Evolutionary conservation across 2,797 vertebrate species (phyloP), one percentile per base, ranked within the genome.

Genomic region (Mastacembelus armatus): DNA sequence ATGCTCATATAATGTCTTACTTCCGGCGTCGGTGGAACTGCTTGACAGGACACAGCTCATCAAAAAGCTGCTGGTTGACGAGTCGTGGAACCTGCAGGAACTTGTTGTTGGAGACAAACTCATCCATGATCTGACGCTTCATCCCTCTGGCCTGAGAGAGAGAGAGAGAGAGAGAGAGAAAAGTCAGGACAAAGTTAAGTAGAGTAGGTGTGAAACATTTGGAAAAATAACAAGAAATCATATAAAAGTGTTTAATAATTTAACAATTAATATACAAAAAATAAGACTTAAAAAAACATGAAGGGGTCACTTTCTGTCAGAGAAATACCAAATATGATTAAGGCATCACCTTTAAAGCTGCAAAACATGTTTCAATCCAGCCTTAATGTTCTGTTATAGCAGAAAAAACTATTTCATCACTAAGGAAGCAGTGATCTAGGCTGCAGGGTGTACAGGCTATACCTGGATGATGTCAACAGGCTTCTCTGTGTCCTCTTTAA

Each of bases 101-200:
- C 72, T 97, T 98, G 84, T 99, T 98, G 66, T 96, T 97, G 54
- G 95, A 93, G 47, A 99, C 92, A 85, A 99, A 98, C 88, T 99
- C 96, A 0, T 98, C 95, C 36, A 99, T 95, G 56, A 96, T 94
- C 84, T 96, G 96, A 64, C 95, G 95, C 85, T 96, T 99, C 92
- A 99, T 95, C 11, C 94, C 94, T 78, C 93, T 94, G 62, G 94
- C 95, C 98, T 99, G 61, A 29, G 48, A 54, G 18, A 58, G 2
- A 56, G 11, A 42, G 5, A 27, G 6, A 0, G 5, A 11, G 1
- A 10, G 27, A 51, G 2, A 2, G 42, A 2, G 27, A 24, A 4
- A 36, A 24, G n/a, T 18, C 47, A 21, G 12, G 51, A 51, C 24
- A 19, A 0, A 0, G 21, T 15, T 15, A 14, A 55, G 16, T 10